Evolutionary conservation across 2,113 vertebrate genomes (phyloP).

Genomic region (Furnarius figulus): DNA sequence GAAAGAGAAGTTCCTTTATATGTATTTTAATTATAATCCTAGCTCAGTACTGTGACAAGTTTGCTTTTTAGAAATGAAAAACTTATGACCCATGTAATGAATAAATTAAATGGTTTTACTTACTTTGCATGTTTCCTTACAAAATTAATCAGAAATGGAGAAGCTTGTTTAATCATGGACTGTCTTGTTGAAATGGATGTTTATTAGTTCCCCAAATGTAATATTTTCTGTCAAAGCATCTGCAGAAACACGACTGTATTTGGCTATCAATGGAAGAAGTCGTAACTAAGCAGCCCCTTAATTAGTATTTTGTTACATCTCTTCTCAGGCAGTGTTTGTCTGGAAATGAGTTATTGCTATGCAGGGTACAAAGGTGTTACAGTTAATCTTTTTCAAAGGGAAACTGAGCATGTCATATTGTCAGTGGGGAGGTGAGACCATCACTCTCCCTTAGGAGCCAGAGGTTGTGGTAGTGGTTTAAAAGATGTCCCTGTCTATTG

Average conservation of each 20-base stretch:
- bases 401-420: background rate
- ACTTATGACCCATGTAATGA: conserved; percentile 3
- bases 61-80: conserved; percentile 35
- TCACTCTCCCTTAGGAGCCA: background rate
- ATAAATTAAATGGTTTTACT: conserved; percentile 12
- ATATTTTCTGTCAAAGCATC: background rate
- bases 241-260: rapidly evolving
- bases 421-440: background rate
- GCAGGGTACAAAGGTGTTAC: background rate
- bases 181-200: background rate
- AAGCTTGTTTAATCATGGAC: background rate
- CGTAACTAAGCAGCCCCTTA: background rate
- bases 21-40: conserved; percentile 7
- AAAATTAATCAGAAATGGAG: background rate
- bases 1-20: background rate
- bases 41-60: background rate
- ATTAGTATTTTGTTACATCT: conserved; percentile 2
- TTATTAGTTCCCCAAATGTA: background rate
- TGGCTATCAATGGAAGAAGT: background rate
- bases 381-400: background rate
- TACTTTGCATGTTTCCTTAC: background rate
- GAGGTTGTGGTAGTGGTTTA: background rate
- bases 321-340: background rate
- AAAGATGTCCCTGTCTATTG: background rate
- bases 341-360: background rate